phyloP scores from a whole-genome alignment of 2,797 vertebrate genomes.

The Pteropus rufus region DNA sequence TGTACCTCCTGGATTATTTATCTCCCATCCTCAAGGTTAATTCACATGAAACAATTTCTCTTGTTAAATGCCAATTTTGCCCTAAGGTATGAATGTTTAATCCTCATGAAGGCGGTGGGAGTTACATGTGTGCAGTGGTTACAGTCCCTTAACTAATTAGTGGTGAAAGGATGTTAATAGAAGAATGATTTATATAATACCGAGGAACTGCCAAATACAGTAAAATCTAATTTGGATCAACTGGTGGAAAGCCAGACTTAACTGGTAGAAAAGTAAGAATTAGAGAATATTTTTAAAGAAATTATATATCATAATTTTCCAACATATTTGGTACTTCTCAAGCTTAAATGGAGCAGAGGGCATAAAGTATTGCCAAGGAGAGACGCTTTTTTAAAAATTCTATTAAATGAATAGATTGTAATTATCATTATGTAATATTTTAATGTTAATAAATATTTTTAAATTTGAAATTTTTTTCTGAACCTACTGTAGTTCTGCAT shows the following conservation, averaged over 20 bases:
- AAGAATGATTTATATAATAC: slow-evolving; percentile 68
- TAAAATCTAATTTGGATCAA: slow-evolving; percentile 75
- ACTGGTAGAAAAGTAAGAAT: slow-evolving; percentile 48
- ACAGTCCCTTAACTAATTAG: slow-evolving; percentile 76
- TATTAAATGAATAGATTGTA: neutral
- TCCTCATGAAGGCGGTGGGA: slow-evolving; percentile 63
- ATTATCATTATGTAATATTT: neutral
- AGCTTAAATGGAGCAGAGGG: neutral
- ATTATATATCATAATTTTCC: neutral
- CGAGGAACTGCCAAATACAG: slow-evolving; percentile 60
- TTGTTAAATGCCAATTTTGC: slow-evolving; percentile 72
- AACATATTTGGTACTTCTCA: neutral
- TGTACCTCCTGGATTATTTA: slow-evolving; percentile 67
- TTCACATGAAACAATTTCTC: slow-evolving; percentile 75
- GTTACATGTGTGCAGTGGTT: slow-evolving; percentile 59
- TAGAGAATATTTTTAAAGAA: slow-evolving; percentile 28
- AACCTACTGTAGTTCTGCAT: neutral
- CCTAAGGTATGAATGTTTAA: slow-evolving; percentile 72
- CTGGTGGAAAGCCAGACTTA: slow-evolving; percentile 55
- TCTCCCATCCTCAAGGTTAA: slow-evolving; percentile 71
- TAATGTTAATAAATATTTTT: neutral
- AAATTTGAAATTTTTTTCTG: neutral
- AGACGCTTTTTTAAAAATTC: neutral
- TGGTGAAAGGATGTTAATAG: slow-evolving; percentile 64
- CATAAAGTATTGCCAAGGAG: neutral